Percentiles rank a stretch among this genome's conserved stretches.
Conservation (phyloP, 2,113 vertebrate species). For the Glaucidium brasilianum region DNA sequence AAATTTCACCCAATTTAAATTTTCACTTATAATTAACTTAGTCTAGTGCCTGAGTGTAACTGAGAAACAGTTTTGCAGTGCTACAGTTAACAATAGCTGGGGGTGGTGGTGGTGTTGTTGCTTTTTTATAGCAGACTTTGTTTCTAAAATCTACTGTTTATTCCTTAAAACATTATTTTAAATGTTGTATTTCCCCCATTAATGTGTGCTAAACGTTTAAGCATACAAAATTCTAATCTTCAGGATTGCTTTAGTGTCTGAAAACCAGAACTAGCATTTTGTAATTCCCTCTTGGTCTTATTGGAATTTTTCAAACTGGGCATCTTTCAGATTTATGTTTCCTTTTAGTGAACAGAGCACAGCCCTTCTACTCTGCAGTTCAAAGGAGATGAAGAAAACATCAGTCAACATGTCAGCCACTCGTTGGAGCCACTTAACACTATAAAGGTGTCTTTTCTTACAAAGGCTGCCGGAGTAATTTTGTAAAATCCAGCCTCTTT, state of each 20-base stretch:
- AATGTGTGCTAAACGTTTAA: not conserved
- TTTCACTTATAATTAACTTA: not conserved
- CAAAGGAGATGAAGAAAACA: not conserved
- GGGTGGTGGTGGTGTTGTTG: accelerated
- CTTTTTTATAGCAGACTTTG: not conserved
- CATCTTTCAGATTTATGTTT: not conserved
- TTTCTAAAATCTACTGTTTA: not conserved
- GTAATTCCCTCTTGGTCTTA: not conserved
- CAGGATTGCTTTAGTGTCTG: not conserved
- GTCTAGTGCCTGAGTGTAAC: not conserved
- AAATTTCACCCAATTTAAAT: not conserved
- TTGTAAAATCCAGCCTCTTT: not conserved
- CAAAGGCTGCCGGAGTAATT: not conserved
- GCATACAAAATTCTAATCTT: not conserved
- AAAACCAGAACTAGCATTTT: not conserved
- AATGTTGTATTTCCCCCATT: not conserved
- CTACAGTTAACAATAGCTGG: not conserved
- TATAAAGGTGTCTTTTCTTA: not conserved
- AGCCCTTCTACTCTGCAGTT: not conserved
- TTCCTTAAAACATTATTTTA: not conserved
- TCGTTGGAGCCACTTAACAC: not conserved
- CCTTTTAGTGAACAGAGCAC: not conserved
- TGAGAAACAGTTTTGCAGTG: not conserved
- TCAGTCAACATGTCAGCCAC: not conserved
- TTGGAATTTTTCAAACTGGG: not conserved